These are phyloP conservation scores for Caenorhabditis angaria DNA, from an alignment of 2,888 invertebrate genomes.

Conservation along the genomic window DNA sequence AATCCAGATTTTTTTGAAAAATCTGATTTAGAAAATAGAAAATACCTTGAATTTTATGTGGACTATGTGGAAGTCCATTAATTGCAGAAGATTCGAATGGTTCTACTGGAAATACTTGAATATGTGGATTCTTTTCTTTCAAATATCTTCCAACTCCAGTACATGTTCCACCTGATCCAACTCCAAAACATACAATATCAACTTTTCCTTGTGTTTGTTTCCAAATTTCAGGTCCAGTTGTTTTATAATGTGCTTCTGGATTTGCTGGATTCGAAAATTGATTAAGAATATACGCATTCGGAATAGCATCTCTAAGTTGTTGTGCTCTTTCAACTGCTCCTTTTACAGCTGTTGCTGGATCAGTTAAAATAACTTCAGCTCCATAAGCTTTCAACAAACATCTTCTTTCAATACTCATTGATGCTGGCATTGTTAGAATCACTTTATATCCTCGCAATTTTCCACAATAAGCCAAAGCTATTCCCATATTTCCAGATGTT, in stretches of 20 bases:
- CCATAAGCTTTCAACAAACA: conserved; percentile 65
- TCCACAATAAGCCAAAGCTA: conserved; percentile 64
- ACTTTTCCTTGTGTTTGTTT: conserved; percentile 69
- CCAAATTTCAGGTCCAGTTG: conserved; percentile 72
- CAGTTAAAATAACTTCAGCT: conserved; percentile 60
- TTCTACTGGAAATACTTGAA: conserved; percentile 60
- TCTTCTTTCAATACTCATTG: conserved; percentile 66
- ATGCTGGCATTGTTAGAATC: conserved; percentile 70
- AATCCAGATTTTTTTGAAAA: background rate
- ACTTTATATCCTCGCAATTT: conserved; percentile 61
- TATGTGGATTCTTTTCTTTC: conserved; percentile 65
- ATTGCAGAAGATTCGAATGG: conserved; percentile 63
- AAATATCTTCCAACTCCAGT: conserved; percentile 60
- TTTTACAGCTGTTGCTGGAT: conserved; percentile 63
- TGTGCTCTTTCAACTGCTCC: conserved; percentile 60
- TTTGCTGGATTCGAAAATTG: conserved; percentile 67
- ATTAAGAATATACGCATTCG: conserved; percentile 56
- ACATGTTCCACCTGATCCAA: conserved; percentile 67
- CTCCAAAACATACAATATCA: conserved; percentile 66
- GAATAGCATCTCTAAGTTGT: conserved; percentile 53
- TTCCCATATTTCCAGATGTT: conserved; percentile 71
- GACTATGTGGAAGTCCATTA: conserved; percentile 58
- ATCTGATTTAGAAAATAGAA: conserved; percentile 5
- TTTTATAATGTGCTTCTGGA: conserved; percentile 68
- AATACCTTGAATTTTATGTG: conserved; percentile 69